Evolutionary conservation across 2,113 vertebrate genomes (phyloP).

Genomic region (Tachycineta bicolor): DNA sequence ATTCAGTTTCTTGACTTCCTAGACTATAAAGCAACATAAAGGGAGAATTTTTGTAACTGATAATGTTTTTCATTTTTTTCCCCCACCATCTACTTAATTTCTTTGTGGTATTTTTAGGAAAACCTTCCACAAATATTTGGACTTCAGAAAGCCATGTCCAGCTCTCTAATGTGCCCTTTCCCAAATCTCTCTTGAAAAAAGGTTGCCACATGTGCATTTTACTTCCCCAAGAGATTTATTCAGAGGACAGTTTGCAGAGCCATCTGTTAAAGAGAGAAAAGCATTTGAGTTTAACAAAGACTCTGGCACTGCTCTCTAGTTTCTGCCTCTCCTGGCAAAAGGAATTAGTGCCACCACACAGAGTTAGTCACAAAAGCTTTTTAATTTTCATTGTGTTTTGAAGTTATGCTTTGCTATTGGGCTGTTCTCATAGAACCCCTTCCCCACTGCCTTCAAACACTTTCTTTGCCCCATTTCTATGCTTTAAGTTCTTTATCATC

Average conservation of each 20-base stretch:
- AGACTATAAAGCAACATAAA: neutral
- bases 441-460: neutral
- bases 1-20: neutral
- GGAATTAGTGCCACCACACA: neutral
- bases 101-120: neutral
- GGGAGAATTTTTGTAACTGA: neutral
- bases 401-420: neutral
- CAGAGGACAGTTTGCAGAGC: neutral
- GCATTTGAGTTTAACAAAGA: neutral
- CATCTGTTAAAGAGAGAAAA: neutral
- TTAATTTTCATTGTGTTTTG: neutral
- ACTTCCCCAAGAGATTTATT: neutral
- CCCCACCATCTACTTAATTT: fast-evolving
- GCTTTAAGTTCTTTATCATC: neutral
- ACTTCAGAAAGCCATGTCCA: neutral
- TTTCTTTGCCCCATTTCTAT: neutral
- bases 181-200: neutral
- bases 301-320: neutral
- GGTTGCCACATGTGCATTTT: neutral
- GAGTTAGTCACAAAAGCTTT: neutral
- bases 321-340: neutral
- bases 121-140: neutral
- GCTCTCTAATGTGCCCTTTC: neutral
- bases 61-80: neutral
- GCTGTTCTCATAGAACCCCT: neutral